Evolutionary conservation across 2,113 vertebrate genomes (phyloP), one percentile per base, ranked within the genome.

Genomic region (Colistium nudipinnis): DNA sequence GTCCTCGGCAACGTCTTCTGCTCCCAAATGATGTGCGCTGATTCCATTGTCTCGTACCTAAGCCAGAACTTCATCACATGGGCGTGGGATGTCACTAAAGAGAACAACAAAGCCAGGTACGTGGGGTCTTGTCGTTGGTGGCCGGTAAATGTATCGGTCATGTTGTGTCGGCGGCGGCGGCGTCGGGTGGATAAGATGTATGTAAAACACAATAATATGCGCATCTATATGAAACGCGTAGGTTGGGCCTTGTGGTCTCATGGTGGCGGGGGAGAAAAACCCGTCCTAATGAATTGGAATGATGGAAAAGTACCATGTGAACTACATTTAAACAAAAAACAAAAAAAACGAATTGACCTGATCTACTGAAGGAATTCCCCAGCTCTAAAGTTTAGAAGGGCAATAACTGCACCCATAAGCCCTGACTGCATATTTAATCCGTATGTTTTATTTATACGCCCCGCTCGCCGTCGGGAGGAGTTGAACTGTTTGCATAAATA

Each of bases 41-140:
- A 99, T 83, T 98, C 98, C 80, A 96, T 99, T 81, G 96, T 99
- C 78, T 96, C 98, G 60, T 99, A 98, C 78, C 93, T 99, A 92
- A 98, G 97, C 94, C 98, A 99, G 93, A 99, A 99, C 93, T 99
- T 98, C 93, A 98, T 99, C 88, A 98, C 96, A 81, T 99, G 98
- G 98, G 98, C 97, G 20, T 99, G 98, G 98, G 98, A 99, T 62
- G 94, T 99, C 92, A 97, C 97, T 90, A 97, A 97, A 91, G 98
- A 99, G 81, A 90, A 95, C 63, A 99, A 98, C 89, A 96, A 96
- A 94, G 96, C 98, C 93, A 97, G 97, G 98, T 99, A 77, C 24
- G n/a, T n/a, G n/a, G n/a, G n/a, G n/a, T n/a, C n/a, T n/a, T n/a
- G n/a, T n/a, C n/a, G n/a, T n/a, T n/a, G n/a, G n/a, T n/a, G n/a